Base-by-base conservation (phyloP, 2,888 invertebrate species). In the Melieria omissa region DNA sequence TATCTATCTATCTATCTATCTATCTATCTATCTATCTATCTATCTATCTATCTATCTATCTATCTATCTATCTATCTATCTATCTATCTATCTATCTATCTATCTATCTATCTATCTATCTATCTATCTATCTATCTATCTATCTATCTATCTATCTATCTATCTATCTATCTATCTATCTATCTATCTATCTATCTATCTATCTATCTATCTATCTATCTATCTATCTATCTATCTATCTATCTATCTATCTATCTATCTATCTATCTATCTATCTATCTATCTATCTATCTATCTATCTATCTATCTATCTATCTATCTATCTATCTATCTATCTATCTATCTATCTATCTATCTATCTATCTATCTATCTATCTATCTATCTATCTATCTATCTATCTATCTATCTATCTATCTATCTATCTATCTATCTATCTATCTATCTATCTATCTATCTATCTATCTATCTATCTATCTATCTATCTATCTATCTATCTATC, bases 21-120 rank as follows among this genome's bases (percentile, higher is more conserved):
- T n/a, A n/a, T n/a, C n/a, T n/a, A n/a, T n/a, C n/a, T n/a, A n/a
- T n/a, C n/a, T n/a, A n/a, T n/a, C n/a, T n/a, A n/a, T n/a, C n/a
- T n/a, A n/a, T n/a, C n/a, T n/a, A n/a, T n/a, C n/a, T n/a, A n/a
- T n/a, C n/a, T n/a, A n/a, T n/a, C 55, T 45, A 61, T 68, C 54
- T 42, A 61, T 68, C 62, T 62, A 52, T 68, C 61, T 47, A 61
- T 68, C 68, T 61, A 61, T 62, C 54, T 41, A 61, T 68, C 68
- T 61, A 61, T 68, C 61, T n/a, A 61, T 68, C 68, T 68, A 61
- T 68, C 54, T 29, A 61, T 62, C 68, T 61, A 61, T 68, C 61
- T 41, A 61, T 62, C 68, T 61, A 52, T 68, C 61, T n/a, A 61
- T 68, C 62, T 61, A 61, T 68, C 62, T 29, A 61, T 68, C 62